Evolutionary conservation across 2,888 invertebrate genomes (phyloP), one percentile per base, ranked within the genome.

Genomic region (Drosophila putrida): DNA sequence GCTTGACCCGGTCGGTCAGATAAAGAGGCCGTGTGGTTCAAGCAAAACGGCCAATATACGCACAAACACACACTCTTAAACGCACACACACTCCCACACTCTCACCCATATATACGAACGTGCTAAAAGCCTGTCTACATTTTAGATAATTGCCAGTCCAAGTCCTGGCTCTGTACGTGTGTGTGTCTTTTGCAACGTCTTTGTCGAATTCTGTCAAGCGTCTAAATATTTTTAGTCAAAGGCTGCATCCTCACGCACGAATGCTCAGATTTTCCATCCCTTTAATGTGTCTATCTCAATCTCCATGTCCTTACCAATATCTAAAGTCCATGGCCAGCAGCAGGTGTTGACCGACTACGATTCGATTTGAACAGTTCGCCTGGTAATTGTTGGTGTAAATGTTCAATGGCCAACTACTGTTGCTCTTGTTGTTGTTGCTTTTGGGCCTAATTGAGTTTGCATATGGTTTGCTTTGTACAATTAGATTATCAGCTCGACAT

Each of bases 1-100:
- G 82, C 82, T 84, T 83, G 85, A 84, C 82, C 80, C 68, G 72
- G 27, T 66, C 54, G 85, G 80, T 77, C 80, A 80, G 82, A 83
- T 84, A 83, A 80, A 80, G 69, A 43, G 65, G 46, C 58, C 54
- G 82, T 78, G 63, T 71, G 68, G 41, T 36, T 57, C 57, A 58
- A 61, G 63, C 31, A 51, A 72, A 72, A 68, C 43, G 51, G 20
- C 31, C n/a, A 25, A 49, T 35, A 59, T 50, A 53, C 11, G 28
- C 39, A 38, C 11, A 33, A 15, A 39, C 10, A 39, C 27, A 15
- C 15, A 31, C 6, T 5, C 5, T 28, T 0, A 35, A 6, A 13
- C 27, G 31, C n/a, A 38, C 35, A 38, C 11, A 33, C 25, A 41
- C 8, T 36, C 27, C 13, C 15, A 33, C 5, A 6, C 8, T 31